Evolutionary conservation across 2,797 vertebrate genomes (phyloP), one percentile per base, ranked within the genome.

Genomic region (Liasis olivaceus): DNA sequence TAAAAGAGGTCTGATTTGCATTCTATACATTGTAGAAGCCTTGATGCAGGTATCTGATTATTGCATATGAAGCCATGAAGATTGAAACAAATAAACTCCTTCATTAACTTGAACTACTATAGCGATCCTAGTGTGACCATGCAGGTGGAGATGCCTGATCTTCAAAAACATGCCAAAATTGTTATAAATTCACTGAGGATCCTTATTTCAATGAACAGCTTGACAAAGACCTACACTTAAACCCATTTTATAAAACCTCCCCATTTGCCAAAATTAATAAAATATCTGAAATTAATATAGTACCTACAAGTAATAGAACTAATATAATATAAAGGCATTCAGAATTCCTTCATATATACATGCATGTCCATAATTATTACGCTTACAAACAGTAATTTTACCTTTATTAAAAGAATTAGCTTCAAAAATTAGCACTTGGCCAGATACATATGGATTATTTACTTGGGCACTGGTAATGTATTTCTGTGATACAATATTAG

Each of bases 361-460:
- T 95, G 93, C 24, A 51, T 96, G 94, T 96, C 96, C 72, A 96
- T 90, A 96, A 96, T 96, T 97, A 94, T 90, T 95, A 95, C 14
- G 26, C 47, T 85, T 85, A 85, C 51, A 85, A 54, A 6, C 13
- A 56, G 51, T 54, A 56, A 28, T 13, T 69, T 95, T 89, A 89
- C 92, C 95, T 95, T 94, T 95, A 92, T 93, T 95, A 56, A 95
- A 4, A 0, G 96, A 60, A 93, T 97, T 96, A 94, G 93, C 93
- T 95, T 96, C 81, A 97, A 95, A 96, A 20, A 0, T 93, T 84
- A 95, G 93, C 95, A 95, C 94, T 96, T 96, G 95, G 94, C 96
- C 95, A 97, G 95, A 95, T 96, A 95, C 69, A 15, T 89, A 86
- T 66, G 92, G 15, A 94, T 92, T 93, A 96, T 96, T 77, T 42